Base-by-base conservation (phyloP, 2,113 vertebrate species). In the Anolis sagrei region DNA sequence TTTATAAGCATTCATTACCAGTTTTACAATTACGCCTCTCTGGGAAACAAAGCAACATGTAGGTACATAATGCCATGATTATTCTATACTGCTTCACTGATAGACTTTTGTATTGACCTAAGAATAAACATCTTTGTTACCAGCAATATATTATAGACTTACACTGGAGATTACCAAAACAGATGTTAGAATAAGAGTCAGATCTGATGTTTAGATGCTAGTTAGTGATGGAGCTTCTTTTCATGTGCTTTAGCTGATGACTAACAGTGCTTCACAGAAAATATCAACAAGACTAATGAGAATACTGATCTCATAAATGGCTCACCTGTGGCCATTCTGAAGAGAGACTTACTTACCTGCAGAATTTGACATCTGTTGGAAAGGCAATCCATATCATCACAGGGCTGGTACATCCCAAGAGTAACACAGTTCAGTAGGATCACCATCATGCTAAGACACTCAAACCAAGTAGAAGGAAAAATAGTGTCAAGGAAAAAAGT, bases 381-480 rank as follows among this genome's bases (percentile, higher is more conserved):
- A 76, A 98, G 97, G 95, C 99, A 99, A 95, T 99, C 98, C 93
- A 99, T 98, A 96, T 99, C 98, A 85, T 99, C 98, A 27, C 98
- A 99, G 0, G 99, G 99, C 92, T 99, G 98, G 96, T 98, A 99
- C 99, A 99, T 99, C 79, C 99, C 99, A 89, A 99, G 94, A 3
- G 99, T 99, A 86, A 99, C 97, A 2, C 99, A 99, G 96, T 99
- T 99, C 69, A 99, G 91, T 92, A 99, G 95, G 94, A 99, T 99
- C 89, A 99, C 98, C 97, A 99, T 97, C 97, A 99, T 99, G 88
- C 98, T 99, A 90, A 99, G 93, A 32, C 97, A 98, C 85, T 99
- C 98, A 5, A 99, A 99, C 99, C 99, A 99, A 2, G 98, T 99
- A 25, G 85, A 66, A 89, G 89, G 76, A 72, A 79, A 82, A 27